Evolutionary conservation across 2,113 vertebrate genomes (phyloP), one percentile per base, ranked within the genome.

Genomic region (Diglossa brunneiventris): DNA sequence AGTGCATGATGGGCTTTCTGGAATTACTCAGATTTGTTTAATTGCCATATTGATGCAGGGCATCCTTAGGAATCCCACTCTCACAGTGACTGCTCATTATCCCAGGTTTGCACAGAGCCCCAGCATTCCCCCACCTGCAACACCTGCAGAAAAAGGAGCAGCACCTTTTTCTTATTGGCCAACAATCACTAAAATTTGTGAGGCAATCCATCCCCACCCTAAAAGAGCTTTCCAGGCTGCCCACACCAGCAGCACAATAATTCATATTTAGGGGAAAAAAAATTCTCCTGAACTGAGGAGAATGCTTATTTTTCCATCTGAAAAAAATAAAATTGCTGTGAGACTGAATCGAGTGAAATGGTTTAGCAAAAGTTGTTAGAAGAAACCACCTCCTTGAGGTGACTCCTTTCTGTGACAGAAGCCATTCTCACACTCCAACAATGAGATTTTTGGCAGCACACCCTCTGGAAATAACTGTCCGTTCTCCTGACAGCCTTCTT

Each of bases 401-500:
- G 27, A 46, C 41, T 85, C 74, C 5, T 2, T 23, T 17, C 23
- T 2, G 59, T 53, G 85, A 58, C 90, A 92, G 76, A 69, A 93
- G 83, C 77, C 33, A 44, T 27, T 41, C 86, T 28, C 24, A n/a
- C 69, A 39, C 61, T 56, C 3, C 1, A 67, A 53, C 49, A 78
- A 92, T 75, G 63, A 88, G 28, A 0, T 52, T 83, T 72, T 61
- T 84, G 91, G 96, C 83, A 91, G 91, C 52, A 59, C 30, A 12
- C 2, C 1, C 55, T 72, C 47, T 90, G 77, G 74, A 80, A 80
- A 91, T 39, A 83, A 67, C 67, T 77, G 90, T 64, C 91, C 89
- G 2, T 50, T 74, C 88, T 89, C 90, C 87, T 86, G 91, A 94
- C 80, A 92, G 22, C 59, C 49, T 82, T 41, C 78, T 92, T 94